Conservation (phyloP, 1,140 invertebrate genomes). For the Aphaenogaster ashmeadi region DNA sequence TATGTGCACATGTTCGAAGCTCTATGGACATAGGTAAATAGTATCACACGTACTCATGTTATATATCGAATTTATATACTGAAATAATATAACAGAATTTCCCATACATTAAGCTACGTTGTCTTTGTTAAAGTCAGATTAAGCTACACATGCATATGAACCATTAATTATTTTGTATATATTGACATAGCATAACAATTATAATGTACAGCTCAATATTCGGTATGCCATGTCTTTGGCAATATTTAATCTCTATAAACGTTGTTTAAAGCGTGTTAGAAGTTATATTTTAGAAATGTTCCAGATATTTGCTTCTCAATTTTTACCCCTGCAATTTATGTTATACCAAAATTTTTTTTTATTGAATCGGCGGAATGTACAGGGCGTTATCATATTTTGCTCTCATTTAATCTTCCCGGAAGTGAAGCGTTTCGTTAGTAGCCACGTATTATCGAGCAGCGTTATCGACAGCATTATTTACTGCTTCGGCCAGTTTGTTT, state of each 20-base stretch:
- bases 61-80: constrained; percentile 1
- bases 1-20: neutral
- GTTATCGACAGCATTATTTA: constrained; percentile 68
- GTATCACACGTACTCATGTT: neutral
- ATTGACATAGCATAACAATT: constrained; percentile 30
- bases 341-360: neutral
- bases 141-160: neutral
- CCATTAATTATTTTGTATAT: constrained; percentile 33
- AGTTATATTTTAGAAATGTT: neutral
- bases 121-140: constrained; percentile 10
- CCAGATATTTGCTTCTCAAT: neutral
- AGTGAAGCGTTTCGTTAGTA: constrained; percentile 52
- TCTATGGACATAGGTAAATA: neutral
- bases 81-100: constrained; percentile 31
- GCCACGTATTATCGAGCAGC: constrained; percentile 60
- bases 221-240: neutral
- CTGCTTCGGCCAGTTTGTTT: constrained; percentile 46
- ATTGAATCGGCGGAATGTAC: constrained; percentile 24
- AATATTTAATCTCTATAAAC: neutral
- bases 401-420: constrained; percentile 66
- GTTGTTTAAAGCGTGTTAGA: neutral
- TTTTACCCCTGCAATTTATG: neutral
- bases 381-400: constrained; percentile 65
- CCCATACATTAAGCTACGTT: neutral
- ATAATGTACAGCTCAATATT: neutral